phyloP scores from a whole-genome alignment of 2,113 vertebrate genomes.

The Echinops telfairi region DNA sequence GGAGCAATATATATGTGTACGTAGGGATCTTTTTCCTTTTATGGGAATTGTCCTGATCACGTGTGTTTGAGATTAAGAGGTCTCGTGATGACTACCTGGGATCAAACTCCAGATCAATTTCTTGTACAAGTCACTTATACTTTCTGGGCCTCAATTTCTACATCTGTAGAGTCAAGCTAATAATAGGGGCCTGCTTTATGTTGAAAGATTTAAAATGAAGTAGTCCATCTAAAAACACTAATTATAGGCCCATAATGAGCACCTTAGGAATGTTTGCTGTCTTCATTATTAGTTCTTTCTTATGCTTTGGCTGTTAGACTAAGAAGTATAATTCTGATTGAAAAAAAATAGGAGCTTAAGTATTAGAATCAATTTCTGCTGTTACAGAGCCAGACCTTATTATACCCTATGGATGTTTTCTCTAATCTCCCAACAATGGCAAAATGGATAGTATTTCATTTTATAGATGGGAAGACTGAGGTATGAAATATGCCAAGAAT shows the following conservation, averaged over 20 bases:
- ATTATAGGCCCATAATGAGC: neutral
- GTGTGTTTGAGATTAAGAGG: neutral
- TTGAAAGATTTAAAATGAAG: conserved; percentile 35
- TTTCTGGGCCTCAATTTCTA: conserved; percentile 2
- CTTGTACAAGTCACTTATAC: neutral
- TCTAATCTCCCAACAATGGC: neutral
- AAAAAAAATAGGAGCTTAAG: neutral
- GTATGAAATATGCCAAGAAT: conserved; percentile 6
- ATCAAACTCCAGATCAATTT: neutral
- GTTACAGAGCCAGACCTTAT: neutral
- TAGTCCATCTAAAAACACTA: neutral
- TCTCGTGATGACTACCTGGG: conserved; percentile 1
- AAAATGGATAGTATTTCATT: neutral
- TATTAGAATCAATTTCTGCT: neutral
- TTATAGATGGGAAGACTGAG: conserved; percentile 17
- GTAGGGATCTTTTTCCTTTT: neutral
- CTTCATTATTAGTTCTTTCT: neutral
- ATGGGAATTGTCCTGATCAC: conserved; percentile 3
- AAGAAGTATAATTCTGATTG: conserved; percentile 46
- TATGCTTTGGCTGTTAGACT: neutral
- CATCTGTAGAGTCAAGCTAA: neutral
- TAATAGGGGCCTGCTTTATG: neutral
- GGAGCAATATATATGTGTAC: neutral
- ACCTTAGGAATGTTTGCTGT: neutral
- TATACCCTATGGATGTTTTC: neutral